These are phyloP conservation scores for Pyrrhosoma nymphula DNA, from an alignment of 2,888 invertebrate genomes.

Conservation along the genomic window DNA sequence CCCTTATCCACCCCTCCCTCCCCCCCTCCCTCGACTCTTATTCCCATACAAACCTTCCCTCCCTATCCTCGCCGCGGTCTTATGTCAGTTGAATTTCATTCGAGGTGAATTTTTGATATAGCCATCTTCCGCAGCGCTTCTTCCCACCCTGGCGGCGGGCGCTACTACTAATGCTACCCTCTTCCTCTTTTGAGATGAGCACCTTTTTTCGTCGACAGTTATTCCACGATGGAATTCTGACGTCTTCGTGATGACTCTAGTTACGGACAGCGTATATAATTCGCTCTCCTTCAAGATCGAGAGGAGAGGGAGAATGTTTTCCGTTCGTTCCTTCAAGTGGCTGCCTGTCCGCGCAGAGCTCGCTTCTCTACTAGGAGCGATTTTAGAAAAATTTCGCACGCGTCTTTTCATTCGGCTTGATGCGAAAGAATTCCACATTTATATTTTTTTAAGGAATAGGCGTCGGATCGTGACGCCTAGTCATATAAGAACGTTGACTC, in stretches of 20 bases:
- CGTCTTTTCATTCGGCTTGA: background rate
- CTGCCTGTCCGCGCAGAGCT: background rate
- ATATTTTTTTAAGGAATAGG: background rate
- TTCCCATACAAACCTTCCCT: background rate
- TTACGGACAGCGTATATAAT: background rate
- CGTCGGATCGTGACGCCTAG: background rate
- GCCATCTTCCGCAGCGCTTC: background rate
- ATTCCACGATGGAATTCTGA: slow-evolving; percentile 1
- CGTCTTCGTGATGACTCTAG: background rate
- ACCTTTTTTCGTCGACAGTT: slow-evolving; percentile 14
- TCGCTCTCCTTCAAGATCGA: background rate
- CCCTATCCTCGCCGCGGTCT: background rate
- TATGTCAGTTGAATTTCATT: slow-evolving; percentile 20
- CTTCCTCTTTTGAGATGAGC: background rate
- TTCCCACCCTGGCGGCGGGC: background rate
- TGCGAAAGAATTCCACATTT: background rate
- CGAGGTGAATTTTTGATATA: slow-evolving; percentile 28
- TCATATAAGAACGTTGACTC: background rate
- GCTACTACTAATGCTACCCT: too few relatives aligned
- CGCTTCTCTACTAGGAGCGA: background rate
- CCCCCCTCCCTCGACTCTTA: background rate
- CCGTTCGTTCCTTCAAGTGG: background rate
- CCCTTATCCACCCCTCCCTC: too few relatives aligned
- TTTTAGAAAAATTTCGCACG: background rate
- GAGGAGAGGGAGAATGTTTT: background rate